Evolutionary conservation across 1,140 invertebrate species (phyloP), one percentile per base, ranked within the genome.

Genomic region (Dysdera silvatica): DNA sequence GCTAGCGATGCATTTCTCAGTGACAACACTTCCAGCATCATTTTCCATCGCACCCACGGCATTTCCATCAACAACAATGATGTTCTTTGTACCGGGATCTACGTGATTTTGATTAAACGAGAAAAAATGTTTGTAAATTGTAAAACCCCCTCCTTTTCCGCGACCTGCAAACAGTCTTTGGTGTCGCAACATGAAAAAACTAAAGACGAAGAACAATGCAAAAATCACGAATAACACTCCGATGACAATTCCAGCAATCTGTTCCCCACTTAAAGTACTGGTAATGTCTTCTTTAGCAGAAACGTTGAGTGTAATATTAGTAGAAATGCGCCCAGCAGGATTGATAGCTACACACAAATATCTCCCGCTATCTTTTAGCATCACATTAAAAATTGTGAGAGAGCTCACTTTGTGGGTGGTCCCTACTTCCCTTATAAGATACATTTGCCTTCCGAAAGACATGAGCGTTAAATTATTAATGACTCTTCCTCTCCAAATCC

Each of bases 291-390:
- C 81, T 40, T 84, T 79, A 35, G 55, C 10, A 18, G 59, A 84
- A 32, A 94, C 86, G 71, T 88, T 85, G 12, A 94, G 78, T 7
- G 90, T 93, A 70, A 91, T 92, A 73, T 94, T 94, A 1, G 88
- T 87, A 77, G 91, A 87, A n/a, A 89, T 87, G 71, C 85, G 88
- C 2, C 94, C 95, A 10, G 89, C 91, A 55, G 86, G 82, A 75
- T 97, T 97, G 71, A 91, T 87, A 16, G 90, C 91, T 0, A 91
- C 84, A 74, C 93, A 96, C 70, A 87, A 87, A 77, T 95, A 95
- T 68, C 91, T 88, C 28, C 85, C 88, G 28, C 87, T 86, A 73
- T 96, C 91, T 6, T 87, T 83, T 72, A 91, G 87, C 72, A 88
- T 87, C 14, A 89, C 87, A 72, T 91, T 89, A 28, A 87, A 89